Evolutionary conservation across 2,888 invertebrate genomes (phyloP).

Genomic region (Hirtodrosophila confusa): DNA sequence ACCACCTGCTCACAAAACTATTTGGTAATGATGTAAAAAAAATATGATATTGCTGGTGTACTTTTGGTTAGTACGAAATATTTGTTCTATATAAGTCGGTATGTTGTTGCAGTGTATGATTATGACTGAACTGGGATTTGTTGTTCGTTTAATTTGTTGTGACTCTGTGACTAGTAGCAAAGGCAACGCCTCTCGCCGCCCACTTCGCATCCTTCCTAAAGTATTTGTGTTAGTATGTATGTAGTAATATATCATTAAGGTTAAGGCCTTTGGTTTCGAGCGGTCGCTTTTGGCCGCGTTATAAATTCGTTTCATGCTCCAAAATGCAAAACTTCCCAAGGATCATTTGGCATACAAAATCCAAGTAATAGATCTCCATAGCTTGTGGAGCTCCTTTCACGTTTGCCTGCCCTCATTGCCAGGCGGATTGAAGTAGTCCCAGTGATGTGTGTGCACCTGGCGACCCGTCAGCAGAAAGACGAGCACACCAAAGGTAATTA

Average conservation of each 20-base stretch:
- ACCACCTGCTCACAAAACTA: constrained; percentile 8
- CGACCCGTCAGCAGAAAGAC: constrained; percentile 90
- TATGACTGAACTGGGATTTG: constrained; percentile 49
- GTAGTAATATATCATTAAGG: constrained; percentile 63
- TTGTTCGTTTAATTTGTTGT: constrained; percentile 47
- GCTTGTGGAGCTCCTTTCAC: constrained; percentile 55
- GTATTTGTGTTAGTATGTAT: constrained; percentile 58
- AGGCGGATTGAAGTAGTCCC: constrained; percentile 95
- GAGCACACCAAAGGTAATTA: constrained; percentile 91
- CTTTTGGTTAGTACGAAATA: constrained; percentile 54
- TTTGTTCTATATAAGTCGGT: constrained; percentile 38
- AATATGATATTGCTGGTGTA: constrained; percentile 31
- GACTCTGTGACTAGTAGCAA: constrained; percentile 62
- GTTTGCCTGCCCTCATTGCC: constrained; percentile 85
- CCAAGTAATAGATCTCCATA: constrained; percentile 45
- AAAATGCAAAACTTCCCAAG: constrained; percentile 79
- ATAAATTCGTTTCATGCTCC: constrained; percentile 78
- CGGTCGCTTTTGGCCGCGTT: constrained; percentile 65
- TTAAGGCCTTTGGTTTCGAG: constrained; percentile 77
- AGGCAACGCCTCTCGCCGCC: constrained; percentile 49
- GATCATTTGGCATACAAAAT: constrained; percentile 36
- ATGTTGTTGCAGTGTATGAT: constrained; percentile 18
- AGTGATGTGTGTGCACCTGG: constrained; percentile 92
- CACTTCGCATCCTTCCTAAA: constrained; percentile 60
- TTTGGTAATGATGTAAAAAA: constrained; percentile 42